Evolutionary conservation across 2,113 vertebrate genomes (phyloP).

Genomic region (Rhinolophus ferrumequinum): DNA sequence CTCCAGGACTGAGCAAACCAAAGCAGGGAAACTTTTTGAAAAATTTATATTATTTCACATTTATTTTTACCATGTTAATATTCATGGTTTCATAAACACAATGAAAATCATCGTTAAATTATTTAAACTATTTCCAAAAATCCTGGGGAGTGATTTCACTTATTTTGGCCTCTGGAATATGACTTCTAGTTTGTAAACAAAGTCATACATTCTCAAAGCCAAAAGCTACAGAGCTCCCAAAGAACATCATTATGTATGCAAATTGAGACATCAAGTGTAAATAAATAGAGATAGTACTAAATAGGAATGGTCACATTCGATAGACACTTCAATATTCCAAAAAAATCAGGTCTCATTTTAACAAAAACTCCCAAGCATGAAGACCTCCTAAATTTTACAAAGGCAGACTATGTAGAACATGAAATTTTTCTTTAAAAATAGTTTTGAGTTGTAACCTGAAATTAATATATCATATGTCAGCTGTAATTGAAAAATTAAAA

Average conservation of each 20-base stretch:
- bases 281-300: not conserved
- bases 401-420: not conserved
- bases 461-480: too few species aligned
- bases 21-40: not conserved
- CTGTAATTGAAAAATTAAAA: too few species aligned
- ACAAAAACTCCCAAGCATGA: not conserved
- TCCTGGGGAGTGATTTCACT: not conserved
- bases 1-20: not conserved
- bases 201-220: not conserved
- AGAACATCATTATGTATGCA: not conserved
- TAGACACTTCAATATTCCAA: not conserved
- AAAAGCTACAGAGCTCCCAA: not conserved
- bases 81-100: not conserved
- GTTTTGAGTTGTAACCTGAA: too few species aligned
- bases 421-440: not conserved
- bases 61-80: conserved; percentile 13
- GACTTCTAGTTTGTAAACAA: not conserved
- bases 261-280: not conserved
- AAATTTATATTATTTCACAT: not conserved
- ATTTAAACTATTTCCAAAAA: conserved; percentile 8
- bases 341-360: not conserved
- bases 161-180: conserved; percentile 16
- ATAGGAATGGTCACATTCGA: not conserved
- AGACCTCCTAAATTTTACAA: not conserved
- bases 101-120: not conserved